Conservation (phyloP, 2,888 invertebrate genomes). For the Drosophila prostipennis region DNA sequence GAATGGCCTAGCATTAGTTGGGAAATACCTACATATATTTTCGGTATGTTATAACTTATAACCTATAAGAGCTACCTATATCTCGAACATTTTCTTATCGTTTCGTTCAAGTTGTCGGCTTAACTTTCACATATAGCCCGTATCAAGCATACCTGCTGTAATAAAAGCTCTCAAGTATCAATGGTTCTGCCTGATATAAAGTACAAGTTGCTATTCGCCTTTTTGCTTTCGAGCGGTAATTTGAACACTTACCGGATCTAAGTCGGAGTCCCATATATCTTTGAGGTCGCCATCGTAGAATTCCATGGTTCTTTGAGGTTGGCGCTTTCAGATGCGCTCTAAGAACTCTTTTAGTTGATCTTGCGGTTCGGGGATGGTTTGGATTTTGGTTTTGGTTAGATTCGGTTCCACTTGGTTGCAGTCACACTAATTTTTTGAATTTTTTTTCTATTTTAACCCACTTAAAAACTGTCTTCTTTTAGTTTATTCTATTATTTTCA, state of each 20-base stretch:
- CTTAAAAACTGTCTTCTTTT: constrained; percentile 40
- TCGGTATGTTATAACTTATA: background rate
- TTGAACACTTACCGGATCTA: constrained; percentile 90
- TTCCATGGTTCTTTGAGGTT: constrained; percentile 85
- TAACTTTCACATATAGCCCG: constrained; percentile 37
- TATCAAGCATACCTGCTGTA: constrained; percentile 41
- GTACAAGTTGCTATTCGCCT: constrained; percentile 2
- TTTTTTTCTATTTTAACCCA: constrained; percentile 38
- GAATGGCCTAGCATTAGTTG: constrained; percentile 7
- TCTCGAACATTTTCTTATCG: constrained; percentile 36
- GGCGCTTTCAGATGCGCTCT: constrained; percentile 43
- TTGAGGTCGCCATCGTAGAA: constrained; percentile 92
- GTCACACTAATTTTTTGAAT: constrained; percentile 55
- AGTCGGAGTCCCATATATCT: constrained; percentile 93
- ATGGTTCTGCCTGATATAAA: constrained; percentile 30
- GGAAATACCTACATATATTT: constrained; percentile 5
- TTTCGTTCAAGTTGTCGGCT: constrained; percentile 22
- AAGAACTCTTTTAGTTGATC: constrained; percentile 54
- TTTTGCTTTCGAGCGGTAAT: constrained; percentile 15
- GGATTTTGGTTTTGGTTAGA: constrained; percentile 42
- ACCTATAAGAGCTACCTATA: background rate
- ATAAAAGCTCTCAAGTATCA: constrained; percentile 40
- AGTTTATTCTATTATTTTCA: constrained; percentile 48
- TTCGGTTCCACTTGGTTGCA: constrained; percentile 71
- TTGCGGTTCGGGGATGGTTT: constrained; percentile 27